Base-by-base conservation (phyloP, 2,797 vertebrate genomes). In the Centroberyx gerrardi region DNA sequence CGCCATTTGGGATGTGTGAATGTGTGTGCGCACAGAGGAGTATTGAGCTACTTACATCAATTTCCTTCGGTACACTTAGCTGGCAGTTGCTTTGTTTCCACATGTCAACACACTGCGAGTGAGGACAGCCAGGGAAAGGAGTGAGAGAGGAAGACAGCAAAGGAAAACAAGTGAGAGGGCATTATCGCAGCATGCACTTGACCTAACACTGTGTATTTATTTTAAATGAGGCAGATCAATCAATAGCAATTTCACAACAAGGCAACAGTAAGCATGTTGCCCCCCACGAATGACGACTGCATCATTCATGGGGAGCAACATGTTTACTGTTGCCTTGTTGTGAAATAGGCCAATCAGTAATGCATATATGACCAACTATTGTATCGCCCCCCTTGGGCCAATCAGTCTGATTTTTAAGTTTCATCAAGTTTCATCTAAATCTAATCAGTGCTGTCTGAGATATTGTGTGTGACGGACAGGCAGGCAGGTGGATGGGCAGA, bases 41-140 rank as follows among this genome's bases (percentile, higher is more conserved):
- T 22, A 36, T 5, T 5, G 10, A 46, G 53, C 44, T 59, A 96
- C 98, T 98, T 95, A 99, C 98, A 90, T 99, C 98, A 28, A 99
- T 96, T 96, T 99, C 97, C 86, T 97, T 96, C 62, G 98, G 98
- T 74, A 94, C 93, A 61, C 95, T 95, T 79, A 99, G 95, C 82
- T 97, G 96, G 92, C 96, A 98, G 88, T 95, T 96, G 84, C 88
- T 98, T 89, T 96, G 97, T 87, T 97, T 99, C 98, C 98, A 99
- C 96, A 98, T 98, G 94, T 99, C 98, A 36, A 99, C 97, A 76
- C 97, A 98, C 98, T 99, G 86, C 38, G 22, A 40, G 51, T 6
- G 67, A 87, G 89, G 84, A 62, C 2, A 42, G 53, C 12, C 12
- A 15, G 42, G 55, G 62, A 27, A 60, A 18, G 60, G 63, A 70